Conservation (phyloP, 2,888 invertebrate genomes). For the Melitaea athalia region DNA sequence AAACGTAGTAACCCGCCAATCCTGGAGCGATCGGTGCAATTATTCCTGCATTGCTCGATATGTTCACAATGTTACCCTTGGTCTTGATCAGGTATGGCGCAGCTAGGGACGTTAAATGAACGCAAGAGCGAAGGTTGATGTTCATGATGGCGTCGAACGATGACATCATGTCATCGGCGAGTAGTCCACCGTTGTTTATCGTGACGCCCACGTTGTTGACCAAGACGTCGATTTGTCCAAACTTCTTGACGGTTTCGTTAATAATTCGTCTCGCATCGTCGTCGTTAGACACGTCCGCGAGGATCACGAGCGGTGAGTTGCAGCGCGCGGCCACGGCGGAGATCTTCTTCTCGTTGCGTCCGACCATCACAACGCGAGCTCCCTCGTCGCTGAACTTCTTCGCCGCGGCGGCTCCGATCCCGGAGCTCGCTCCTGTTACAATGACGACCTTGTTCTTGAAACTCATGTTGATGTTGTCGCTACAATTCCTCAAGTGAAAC, state of each 20-base stretch:
- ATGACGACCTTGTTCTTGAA: slow-evolving; percentile 30
- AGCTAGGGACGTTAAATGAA: neutral
- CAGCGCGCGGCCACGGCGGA: neutral
- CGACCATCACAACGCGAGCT: slow-evolving; percentile 27
- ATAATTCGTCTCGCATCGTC: neutral
- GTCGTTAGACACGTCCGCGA: neutral
- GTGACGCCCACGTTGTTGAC: neutral
- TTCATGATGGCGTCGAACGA: neutral
- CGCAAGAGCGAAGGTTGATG: neutral
- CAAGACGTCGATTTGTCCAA: slow-evolving; percentile 1
- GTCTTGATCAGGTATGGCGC: neutral
- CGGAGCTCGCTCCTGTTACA: slow-evolving; percentile 33
- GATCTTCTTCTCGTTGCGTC: neutral
- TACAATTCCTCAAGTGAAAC: neutral
- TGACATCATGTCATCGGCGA: neutral
- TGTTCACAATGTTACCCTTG: neutral
- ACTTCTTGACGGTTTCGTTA: neutral
- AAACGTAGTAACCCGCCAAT: neutral
- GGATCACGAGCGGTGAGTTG: neutral
- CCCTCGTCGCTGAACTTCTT: slow-evolving; percentile 24
- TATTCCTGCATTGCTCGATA: neutral
- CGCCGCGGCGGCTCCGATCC: slow-evolving; percentile 14
- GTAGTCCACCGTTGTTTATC: neutral
- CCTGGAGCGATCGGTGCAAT: neutral
- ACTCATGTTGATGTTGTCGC: neutral